Evolutionary conservation across 1,140 invertebrate genomes (phyloP).

Genomic region (Sipha flava): DNA sequence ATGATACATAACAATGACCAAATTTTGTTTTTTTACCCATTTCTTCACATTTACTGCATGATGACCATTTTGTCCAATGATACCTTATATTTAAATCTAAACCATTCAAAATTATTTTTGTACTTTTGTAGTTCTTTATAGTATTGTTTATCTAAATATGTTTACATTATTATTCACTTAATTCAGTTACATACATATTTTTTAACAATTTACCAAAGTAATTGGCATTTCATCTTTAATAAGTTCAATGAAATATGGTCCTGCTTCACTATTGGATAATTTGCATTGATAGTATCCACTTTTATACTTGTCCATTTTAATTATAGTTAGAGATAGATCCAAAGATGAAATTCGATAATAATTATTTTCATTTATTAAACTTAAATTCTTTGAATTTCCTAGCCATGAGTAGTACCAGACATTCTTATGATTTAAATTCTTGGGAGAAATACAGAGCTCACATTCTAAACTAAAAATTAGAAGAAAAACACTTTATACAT

Average conservation of each 20-base stretch:
- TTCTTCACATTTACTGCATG: slow-evolving; percentile 53
- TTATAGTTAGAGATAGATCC: slow-evolving; percentile 45
- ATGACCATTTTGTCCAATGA: slow-evolving; percentile 52
- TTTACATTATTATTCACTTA: neutral
- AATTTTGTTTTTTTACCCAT: slow-evolving; percentile 49
- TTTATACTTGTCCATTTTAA: slow-evolving; percentile 45
- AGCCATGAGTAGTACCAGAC: slow-evolving; percentile 45
- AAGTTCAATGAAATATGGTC: slow-evolving; percentile 47
- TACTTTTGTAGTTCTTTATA: neutral
- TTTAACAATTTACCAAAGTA: slow-evolving; percentile 27
- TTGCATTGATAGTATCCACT: slow-evolving; percentile 49
- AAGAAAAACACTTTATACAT: neutral
- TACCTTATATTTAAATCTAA: neutral
- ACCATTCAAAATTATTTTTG: neutral
- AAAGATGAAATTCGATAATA: slow-evolving; percentile 44
- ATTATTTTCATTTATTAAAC: slow-evolving; percentile 9
- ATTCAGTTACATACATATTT: neutral
- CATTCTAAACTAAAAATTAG: slow-evolving; percentile 45
- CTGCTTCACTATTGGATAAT: slow-evolving; percentile 43
- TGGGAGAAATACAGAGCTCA: slow-evolving; percentile 48
- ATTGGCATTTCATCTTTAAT: slow-evolving; percentile 41
- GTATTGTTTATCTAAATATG: neutral
- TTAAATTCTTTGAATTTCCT: neutral
- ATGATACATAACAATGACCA: slow-evolving; percentile 50
- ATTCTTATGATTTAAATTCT: slow-evolving; percentile 41